A percentile compares a stretch with the other conserved stretches of the same genome.
These are phyloP conservation scores for Amphipyra tragopoginis DNA, from an alignment of 2,888 invertebrate genomes.

Conservation along the genomic window DNA sequence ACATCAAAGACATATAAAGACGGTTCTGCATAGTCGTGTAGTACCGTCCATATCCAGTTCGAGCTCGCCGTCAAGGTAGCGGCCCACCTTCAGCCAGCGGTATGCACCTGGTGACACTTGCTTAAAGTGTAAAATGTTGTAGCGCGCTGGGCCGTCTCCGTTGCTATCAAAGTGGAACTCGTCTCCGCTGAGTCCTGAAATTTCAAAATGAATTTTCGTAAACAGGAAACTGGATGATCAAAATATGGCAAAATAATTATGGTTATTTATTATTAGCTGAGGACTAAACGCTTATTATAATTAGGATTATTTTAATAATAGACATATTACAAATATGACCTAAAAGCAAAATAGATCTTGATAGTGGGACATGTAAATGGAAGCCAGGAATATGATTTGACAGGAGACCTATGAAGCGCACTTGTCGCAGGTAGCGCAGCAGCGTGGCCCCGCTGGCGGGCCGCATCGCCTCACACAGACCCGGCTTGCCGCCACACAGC, in stretches of 20 bases:
- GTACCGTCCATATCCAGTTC: slow-evolving; percentile 94
- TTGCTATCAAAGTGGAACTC: slow-evolving; percentile 96
- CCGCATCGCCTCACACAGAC: slow-evolving; percentile 96
- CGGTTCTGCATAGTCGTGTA: not conserved
- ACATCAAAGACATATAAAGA: not conserved
- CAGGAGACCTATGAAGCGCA: slow-evolving; percentile 91
- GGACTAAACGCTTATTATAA: too few relatives aligned
- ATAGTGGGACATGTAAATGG: not conserved
- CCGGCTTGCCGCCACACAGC: slow-evolving; percentile 93
- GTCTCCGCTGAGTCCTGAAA: slow-evolving; percentile 95
- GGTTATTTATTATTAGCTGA: too few relatives aligned
- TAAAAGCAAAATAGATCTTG: too few relatives aligned
- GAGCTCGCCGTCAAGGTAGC: slow-evolving; percentile 95
- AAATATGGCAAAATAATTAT: too few relatives aligned
- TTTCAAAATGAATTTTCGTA: not conserved
- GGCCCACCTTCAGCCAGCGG: slow-evolving; percentile 96
- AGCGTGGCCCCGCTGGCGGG: slow-evolving; percentile 96
- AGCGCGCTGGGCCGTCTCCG: slow-evolving; percentile 98
- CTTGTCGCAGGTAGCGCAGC: slow-evolving; percentile 95
- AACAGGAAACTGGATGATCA: not conserved
- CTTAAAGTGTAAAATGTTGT: slow-evolving; percentile 98
- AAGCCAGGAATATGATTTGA: slow-evolving; percentile 9
- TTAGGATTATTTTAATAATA: too few relatives aligned
- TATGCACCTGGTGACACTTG: slow-evolving; percentile 93
- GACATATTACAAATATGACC: not conserved